Conservation (phyloP, 2,113 vertebrate genomes). For the Scomber scombrus region DNA sequence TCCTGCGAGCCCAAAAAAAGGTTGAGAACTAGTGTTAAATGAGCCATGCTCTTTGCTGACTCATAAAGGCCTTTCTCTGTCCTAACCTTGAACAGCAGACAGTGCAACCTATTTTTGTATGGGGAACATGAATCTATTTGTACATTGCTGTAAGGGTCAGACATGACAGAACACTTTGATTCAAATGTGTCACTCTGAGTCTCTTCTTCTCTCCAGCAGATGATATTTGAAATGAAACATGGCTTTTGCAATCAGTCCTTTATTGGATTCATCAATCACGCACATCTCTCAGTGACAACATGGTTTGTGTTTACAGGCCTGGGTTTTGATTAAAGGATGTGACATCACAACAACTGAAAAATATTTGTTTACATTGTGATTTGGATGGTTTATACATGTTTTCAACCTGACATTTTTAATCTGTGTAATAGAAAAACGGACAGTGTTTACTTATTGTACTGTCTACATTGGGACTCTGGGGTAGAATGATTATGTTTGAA, state of each 20-base stretch:
- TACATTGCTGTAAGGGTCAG: conserved; percentile 39
- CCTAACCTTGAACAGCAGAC: conserved; percentile 71
- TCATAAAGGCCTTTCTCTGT: conserved; percentile 44
- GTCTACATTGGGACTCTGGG: not conserved
- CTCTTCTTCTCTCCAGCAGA: conserved; percentile 29
- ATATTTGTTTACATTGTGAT: conserved; percentile 28
- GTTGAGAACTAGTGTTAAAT: conserved; percentile 37
- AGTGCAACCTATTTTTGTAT: conserved; percentile 42
- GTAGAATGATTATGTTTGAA: not conserved
- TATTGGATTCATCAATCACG: conserved; percentile 73
- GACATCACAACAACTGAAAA: conserved; percentile 11
- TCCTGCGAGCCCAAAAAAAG: conserved; percentile 30
- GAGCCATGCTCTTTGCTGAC: conserved; percentile 57
- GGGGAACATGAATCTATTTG: conserved; percentile 58
- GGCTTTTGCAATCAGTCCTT: conserved; percentile 62
- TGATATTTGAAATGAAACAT: conserved; percentile 56
- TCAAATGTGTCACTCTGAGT: conserved; percentile 57
- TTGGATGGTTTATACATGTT: conserved; percentile 12
- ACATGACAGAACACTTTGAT: conserved; percentile 63
- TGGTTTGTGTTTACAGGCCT: conserved; percentile 41
- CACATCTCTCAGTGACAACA: conserved; percentile 44
- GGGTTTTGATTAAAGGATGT: conserved; percentile 39
- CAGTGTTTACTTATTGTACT: not conserved
- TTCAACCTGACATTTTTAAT: not conserved
- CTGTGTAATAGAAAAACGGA: not conserved